Evolutionary conservation across 2,797 vertebrate genomes (phyloP).

Genomic region (Malurus splendens): DNA sequence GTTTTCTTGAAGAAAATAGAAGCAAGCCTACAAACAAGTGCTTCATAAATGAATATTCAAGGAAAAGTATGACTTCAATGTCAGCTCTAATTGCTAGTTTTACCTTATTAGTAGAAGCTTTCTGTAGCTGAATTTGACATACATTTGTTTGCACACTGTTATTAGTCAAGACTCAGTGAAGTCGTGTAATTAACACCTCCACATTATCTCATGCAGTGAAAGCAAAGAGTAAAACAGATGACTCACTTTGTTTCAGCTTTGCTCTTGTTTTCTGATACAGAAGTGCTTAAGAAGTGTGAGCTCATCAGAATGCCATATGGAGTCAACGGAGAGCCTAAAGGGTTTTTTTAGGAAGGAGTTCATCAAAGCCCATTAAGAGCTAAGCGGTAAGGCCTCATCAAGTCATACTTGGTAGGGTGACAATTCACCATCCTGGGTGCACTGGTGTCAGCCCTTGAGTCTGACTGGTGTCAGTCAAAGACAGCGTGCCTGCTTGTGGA

Average conservation of each 20-base stretch:
- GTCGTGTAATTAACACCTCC: constrained; percentile 81
- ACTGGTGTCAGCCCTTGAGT: background rate
- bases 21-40: constrained; percentile 58
- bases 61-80: constrained; percentile 73
- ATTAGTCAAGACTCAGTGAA: constrained; percentile 79
- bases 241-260: constrained; percentile 78
- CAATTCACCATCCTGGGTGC: background rate
- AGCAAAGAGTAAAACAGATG: constrained; percentile 77
- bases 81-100: constrained; percentile 77
- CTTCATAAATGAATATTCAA: constrained; percentile 77
- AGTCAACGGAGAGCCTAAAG: constrained; percentile 63
- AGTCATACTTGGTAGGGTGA: background rate
- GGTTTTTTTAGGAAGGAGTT: constrained; percentile 48
- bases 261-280: constrained; percentile 74
- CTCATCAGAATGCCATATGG: constrained; percentile 69
- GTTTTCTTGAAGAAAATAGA: constrained; percentile 70
- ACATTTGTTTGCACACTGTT: constrained; percentile 81
- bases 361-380: constrained; percentile 40
- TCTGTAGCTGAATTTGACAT: constrained; percentile 74
- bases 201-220: constrained; percentile 77
- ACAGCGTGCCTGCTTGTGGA: background rate
- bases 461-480: background rate
- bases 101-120: constrained; percentile 78
- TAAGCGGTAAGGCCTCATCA: background rate
- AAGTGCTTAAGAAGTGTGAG: constrained; percentile 72